Percentiles rank a stretch among this genome's conserved stretches.
phyloP scores from a whole-genome alignment of 2,113 vertebrate genomes.

The Arvicanthis niloticus region DNA sequence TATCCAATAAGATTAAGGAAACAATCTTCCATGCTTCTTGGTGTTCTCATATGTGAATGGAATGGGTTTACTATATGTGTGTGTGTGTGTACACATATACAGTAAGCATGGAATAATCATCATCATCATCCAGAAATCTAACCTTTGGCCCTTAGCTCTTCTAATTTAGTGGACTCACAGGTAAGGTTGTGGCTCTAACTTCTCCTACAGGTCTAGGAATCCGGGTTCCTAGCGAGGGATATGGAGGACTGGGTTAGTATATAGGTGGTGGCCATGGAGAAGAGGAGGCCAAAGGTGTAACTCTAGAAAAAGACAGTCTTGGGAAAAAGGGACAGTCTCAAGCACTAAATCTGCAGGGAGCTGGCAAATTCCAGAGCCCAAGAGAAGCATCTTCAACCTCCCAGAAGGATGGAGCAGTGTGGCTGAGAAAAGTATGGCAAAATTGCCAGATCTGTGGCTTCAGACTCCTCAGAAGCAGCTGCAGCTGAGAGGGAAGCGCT shows the following conservation, averaged over 20 bases:
- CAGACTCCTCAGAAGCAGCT: neutral
- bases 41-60: neutral
- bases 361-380: neutral
- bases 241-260: neutral
- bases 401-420: neutral
- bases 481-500: neutral
- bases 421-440: neutral
- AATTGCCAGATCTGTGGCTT: neutral
- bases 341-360: neutral
- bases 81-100: too few relatives aligned
- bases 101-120: too few relatives aligned
- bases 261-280: neutral
- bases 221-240: neutral
- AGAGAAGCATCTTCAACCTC: neutral
- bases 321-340: neutral
- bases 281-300: neutral
- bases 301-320: neutral
- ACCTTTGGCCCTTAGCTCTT: neutral
- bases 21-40: neutral
- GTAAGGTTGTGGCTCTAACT: neutral
- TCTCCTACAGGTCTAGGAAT: neutral
- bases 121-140: conserved; percentile 1
- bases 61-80: neutral
- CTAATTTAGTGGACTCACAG: neutral
- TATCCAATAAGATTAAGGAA: neutral